phyloP scores from a whole-genome alignment of 2,113 vertebrate species.

The Salvelinus namaycush region DNA sequence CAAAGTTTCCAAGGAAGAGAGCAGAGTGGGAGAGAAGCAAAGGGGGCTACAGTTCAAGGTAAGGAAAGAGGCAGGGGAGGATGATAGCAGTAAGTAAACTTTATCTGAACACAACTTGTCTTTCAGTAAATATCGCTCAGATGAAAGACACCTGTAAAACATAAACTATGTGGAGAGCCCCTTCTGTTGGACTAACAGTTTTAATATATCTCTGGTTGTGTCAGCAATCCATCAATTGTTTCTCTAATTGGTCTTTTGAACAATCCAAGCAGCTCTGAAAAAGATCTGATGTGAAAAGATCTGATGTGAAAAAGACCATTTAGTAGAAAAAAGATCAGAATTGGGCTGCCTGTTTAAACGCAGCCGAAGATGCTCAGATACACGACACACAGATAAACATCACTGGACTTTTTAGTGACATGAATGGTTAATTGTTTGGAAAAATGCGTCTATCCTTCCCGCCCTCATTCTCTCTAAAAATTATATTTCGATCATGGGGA shows the following conservation, averaged over 20 bases:
- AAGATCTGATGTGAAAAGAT: no score
- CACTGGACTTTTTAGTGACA: slow-evolving; percentile 32
- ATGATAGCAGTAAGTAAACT: slow-evolving; percentile 3
- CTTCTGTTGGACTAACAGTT: no score
- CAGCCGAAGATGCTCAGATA: slow-evolving; percentile 10
- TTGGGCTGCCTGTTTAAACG: no score
- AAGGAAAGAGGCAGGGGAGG: slow-evolving; percentile 15
- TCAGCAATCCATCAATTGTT: background rate
- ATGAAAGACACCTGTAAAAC: background rate
- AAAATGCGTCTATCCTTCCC: slow-evolving; percentile 31
- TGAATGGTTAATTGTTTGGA: slow-evolving; percentile 31
- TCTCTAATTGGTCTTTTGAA: background rate
- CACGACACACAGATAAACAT: slow-evolving; percentile 38
- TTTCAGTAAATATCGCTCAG: background rate
- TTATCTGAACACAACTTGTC: slow-evolving; percentile 12
- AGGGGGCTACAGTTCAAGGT: slow-evolving; percentile 60
- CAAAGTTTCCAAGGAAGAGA: background rate
- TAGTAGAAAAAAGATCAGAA: no score
- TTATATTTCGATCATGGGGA: slow-evolving; percentile 34
- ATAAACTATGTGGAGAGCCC: no score
- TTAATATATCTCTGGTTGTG: no score
- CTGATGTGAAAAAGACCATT: no score
- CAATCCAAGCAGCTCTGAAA: background rate
- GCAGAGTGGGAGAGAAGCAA: slow-evolving; percentile 38
- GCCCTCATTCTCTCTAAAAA: slow-evolving; percentile 38